Conservation (phyloP, 2,888 invertebrate genomes). For the Cosmorhoe ocellata region DNA sequence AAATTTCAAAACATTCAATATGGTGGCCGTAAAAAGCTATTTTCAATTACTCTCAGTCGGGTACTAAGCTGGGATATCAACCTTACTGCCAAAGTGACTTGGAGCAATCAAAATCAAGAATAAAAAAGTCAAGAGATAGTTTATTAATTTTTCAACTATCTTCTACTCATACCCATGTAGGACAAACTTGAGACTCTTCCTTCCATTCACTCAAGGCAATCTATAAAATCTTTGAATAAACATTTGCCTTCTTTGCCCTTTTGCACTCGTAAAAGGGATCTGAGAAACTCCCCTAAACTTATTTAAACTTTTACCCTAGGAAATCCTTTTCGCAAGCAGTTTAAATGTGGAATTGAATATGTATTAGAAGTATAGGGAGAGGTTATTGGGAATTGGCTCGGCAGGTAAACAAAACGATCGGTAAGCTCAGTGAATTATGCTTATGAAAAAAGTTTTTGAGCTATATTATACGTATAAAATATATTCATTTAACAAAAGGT, state of each 20-base stretch:
- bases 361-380: conserved; percentile 65
- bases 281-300: conserved; percentile 78
- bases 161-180: conserved; percentile 10
- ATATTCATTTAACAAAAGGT: no score
- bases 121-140: not conserved
- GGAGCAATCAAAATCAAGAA: no score
- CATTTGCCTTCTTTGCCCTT: conserved; percentile 78
- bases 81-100: no score
- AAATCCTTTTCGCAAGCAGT: conserved; percentile 77
- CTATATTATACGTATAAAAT: not conserved
- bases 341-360: conserved; percentile 77
- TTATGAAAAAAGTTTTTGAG: conserved; percentile 26
- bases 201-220: conserved; percentile 63
- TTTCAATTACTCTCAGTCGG: no score
- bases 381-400: conserved; percentile 53
- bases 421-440: conserved; percentile 39
- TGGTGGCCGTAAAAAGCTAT: no score
- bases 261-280: conserved; percentile 78
- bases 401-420: conserved; percentile 51
- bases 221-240: conserved; percentile 80
- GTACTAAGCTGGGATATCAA: no score
- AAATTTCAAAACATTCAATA: no score
- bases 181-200: conserved; percentile 40
- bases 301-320: conserved; percentile 79
- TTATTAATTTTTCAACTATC: not conserved